Percentiles rank a stretch among this genome's conserved stretches.
Conservation (phyloP, 1,140 invertebrate species). For the Habropoda laboriosa region DNA sequence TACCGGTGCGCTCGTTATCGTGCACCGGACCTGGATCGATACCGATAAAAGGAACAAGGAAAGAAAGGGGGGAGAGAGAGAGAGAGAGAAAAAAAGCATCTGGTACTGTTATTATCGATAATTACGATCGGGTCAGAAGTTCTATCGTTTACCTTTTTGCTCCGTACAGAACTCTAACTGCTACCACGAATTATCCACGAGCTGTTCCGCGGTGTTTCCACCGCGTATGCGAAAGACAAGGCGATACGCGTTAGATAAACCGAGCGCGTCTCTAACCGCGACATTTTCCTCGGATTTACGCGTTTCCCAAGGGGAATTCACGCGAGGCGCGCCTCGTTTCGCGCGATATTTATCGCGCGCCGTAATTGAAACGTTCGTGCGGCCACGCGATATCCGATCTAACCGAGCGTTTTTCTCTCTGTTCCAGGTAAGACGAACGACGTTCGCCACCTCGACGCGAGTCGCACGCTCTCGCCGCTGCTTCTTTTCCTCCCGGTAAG, state of each 20-base stretch:
- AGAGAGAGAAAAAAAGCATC: too few species aligned
- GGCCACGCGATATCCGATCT: conserved; percentile 62
- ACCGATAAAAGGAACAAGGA: conserved; percentile 43
- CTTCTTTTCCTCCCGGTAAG: background rate
- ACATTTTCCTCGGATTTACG: conserved; percentile 31
- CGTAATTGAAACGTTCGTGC: conserved; percentile 76
- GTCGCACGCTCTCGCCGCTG: background rate
- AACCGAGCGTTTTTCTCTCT: conserved; percentile 70
- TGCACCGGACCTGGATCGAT: conserved; percentile 14
- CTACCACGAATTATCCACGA: conserved; percentile 3
- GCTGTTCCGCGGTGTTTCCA: background rate
- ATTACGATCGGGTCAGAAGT: conserved; percentile 49
- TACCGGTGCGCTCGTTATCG: conserved; percentile 9
- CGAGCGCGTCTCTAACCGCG: too few species aligned
- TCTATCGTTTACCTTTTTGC: background rate
- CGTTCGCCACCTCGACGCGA: conserved; percentile 2
- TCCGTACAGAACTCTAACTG: conserved; percentile 33
- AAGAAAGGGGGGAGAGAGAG: too few species aligned
- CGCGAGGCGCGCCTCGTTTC: conserved; percentile 46
- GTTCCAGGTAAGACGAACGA: conserved; percentile 74
- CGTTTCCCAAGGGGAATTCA: conserved; percentile 21
- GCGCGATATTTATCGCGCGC: conserved; percentile 71
- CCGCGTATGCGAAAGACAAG: background rate
- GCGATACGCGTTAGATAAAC: background rate
- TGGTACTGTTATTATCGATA: conserved; percentile 57